Evolutionary conservation across 2,888 invertebrate species (phyloP).

Genomic region (Philereme transversata): DNA sequence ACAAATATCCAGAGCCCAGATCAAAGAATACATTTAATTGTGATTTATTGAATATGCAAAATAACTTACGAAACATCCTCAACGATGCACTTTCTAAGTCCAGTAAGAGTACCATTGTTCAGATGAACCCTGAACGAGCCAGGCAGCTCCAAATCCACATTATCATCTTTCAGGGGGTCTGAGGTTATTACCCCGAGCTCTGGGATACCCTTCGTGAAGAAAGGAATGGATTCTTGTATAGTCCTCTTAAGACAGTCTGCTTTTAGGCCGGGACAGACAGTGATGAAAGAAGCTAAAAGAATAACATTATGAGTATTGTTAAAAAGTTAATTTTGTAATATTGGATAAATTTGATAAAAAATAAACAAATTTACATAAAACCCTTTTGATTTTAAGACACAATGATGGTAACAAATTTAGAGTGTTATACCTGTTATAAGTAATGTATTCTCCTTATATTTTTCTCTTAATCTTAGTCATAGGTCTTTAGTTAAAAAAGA

Average conservation of each 20-base stretch:
- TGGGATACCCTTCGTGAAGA: constrained; percentile 61
- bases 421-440: too few species aligned
- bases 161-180: constrained; percentile 56
- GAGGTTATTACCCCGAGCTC: constrained; percentile 50
- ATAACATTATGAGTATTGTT: too few species aligned
- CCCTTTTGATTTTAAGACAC: too few species aligned
- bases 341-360: too few species aligned
- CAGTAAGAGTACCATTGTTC: constrained; percentile 56
- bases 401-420: too few species aligned
- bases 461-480: too few species aligned
- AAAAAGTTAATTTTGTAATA: too few species aligned
- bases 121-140: constrained; percentile 61
- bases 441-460: too few species aligned
- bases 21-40: too few species aligned
- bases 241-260: constrained; percentile 60
- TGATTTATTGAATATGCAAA: neutral
- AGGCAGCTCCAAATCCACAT: constrained; percentile 51
- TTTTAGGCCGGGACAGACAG: constrained; percentile 54
- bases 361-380: too few species aligned
- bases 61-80: constrained; percentile 57
- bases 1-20: too few species aligned
- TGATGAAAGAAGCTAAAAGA: constrained; percentile 53
- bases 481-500: too few species aligned
- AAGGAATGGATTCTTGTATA: constrained; percentile 57
- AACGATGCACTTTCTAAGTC: constrained; percentile 62